A percentile compares a stretch with the other conserved stretches of the same genome.
These are phyloP conservation scores for Gymnogyps californianus DNA, from an alignment of 2,113 vertebrate genomes.

Conservation along the genomic window DNA sequence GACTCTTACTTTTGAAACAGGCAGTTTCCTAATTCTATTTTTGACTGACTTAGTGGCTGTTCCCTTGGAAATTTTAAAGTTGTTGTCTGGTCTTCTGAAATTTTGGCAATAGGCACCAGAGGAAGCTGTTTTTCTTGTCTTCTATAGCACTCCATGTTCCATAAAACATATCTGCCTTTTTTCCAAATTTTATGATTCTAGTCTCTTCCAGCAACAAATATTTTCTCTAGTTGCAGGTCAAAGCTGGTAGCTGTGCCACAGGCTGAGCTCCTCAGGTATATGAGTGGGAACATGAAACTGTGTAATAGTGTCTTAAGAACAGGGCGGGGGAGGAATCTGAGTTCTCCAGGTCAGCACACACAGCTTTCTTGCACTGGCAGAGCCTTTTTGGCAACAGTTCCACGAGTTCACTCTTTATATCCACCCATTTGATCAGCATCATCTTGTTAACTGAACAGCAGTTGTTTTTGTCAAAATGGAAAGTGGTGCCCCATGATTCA, in stretches of 20 bases:
- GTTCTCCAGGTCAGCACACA: neutral
- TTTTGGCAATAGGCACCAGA: slow-evolving; percentile 32
- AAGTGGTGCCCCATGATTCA: slow-evolving; percentile 32
- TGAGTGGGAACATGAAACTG: neutral
- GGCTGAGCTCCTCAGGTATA: neutral
- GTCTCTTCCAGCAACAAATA: neutral
- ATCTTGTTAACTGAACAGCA: neutral
- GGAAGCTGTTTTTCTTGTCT: slow-evolving; percentile 47
- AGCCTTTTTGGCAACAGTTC: neutral
- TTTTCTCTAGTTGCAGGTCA: neutral
- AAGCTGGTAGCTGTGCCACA: neutral
- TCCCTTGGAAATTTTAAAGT: slow-evolving; percentile 51
- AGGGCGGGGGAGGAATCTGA: neutral
- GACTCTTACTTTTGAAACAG: neutral
- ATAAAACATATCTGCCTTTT: neutral
- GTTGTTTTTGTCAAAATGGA: neutral
- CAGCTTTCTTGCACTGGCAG: neutral
- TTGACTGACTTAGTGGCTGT: slow-evolving; percentile 26
- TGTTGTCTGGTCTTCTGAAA: slow-evolving; percentile 43
- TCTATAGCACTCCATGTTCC: neutral
- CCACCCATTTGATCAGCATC: slow-evolving; percentile 10
- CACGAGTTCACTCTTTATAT: neutral
- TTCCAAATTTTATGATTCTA: neutral
- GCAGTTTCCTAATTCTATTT: slow-evolving; percentile 45
- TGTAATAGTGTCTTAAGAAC: neutral